Evolutionary conservation across 2,113 vertebrate species (phyloP), one percentile per base, ranked within the genome.

Genomic region (Hippocampus comes): DNA sequence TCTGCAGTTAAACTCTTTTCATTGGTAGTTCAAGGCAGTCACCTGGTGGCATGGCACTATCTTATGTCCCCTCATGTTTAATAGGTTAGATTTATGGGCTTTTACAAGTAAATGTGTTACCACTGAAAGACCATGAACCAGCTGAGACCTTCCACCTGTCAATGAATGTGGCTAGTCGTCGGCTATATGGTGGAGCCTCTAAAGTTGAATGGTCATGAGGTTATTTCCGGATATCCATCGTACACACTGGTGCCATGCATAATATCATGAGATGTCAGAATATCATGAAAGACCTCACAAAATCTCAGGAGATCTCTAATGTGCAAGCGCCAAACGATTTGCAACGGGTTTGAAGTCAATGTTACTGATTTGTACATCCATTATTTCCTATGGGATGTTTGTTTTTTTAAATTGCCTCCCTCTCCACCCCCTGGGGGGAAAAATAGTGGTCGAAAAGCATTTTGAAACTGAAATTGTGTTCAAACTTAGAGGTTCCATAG

Each of bases 71-170:
- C 73, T 72, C 63, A 70, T 30, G 53, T 82, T 67, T 83, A 86
- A 86, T 80, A 67, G 78, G 85, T 88, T 84, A 73, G 64, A 77
- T 82, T 84, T 76, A 68, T 77, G 65, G 59, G 53, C 68, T 67
- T 80, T 84, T 81, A 70, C 63, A 71, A 65, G 21, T 63, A 60
- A 75, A 73, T 76, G 70, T 74, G 75, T 77, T 60, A 68, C 75
- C 57, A 70, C 63, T 73, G 49, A 77, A 73, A 72, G 75, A 72
- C 70, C 51, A 18, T 55, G 34, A 67, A 49, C 66, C 15, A 18
- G 21, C 20, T 46, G 42, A 67, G 21, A 23, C 21, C 65, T 7
- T 67, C 4, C 43, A 48, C 43, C 27, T 49, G 9, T 48, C 18
- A 38, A 38, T 38, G 34, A 6, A 38, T 6, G 34, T 38, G 34